Conservation (phyloP, 1,140 invertebrate species). For the Orussus abietinus region DNA sequence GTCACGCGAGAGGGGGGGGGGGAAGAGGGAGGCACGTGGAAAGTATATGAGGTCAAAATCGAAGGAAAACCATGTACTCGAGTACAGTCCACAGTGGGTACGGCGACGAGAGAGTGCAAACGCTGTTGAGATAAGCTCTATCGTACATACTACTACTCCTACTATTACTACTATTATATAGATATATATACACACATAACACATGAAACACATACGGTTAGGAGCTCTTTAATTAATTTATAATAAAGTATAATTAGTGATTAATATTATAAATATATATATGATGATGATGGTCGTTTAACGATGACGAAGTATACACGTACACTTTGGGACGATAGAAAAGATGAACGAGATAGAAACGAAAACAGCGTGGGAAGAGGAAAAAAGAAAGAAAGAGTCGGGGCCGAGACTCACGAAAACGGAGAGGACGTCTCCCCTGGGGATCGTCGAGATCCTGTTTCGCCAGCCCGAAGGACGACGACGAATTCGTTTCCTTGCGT, state of each 20-base stretch:
- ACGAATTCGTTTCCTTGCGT: no score
- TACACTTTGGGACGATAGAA: slow-evolving; percentile 24
- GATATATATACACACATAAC: slow-evolving; percentile 37
- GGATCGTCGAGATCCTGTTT: no score
- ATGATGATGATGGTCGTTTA: no score
- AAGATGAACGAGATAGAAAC: slow-evolving; percentile 5
- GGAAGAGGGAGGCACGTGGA: not conserved
- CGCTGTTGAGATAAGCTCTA: slow-evolving; percentile 45
- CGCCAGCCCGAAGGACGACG: no score
- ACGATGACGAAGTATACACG: not conserved
- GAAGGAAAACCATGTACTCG: slow-evolving; percentile 22
- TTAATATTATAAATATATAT: slow-evolving; percentile 38
- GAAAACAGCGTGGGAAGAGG: no score
- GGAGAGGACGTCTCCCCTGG: no score
- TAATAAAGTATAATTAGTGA: slow-evolving; percentile 49
- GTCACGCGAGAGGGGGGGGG: slow-evolving; percentile 1
- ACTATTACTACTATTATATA: slow-evolving; percentile 43
- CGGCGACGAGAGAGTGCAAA: slow-evolving; percentile 42
- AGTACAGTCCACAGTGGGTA: slow-evolving; percentile 34
- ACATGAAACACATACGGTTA: slow-evolving; percentile 48
- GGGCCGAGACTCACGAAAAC: no score
- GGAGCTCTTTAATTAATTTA: slow-evolving; percentile 53
- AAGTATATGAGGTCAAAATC: no score
- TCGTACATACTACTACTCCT: slow-evolving; percentile 42
- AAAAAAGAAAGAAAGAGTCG: no score